phyloP scores from a whole-genome alignment of 2,888 invertebrate species.

The Mesorhabditis sp. region DNA sequence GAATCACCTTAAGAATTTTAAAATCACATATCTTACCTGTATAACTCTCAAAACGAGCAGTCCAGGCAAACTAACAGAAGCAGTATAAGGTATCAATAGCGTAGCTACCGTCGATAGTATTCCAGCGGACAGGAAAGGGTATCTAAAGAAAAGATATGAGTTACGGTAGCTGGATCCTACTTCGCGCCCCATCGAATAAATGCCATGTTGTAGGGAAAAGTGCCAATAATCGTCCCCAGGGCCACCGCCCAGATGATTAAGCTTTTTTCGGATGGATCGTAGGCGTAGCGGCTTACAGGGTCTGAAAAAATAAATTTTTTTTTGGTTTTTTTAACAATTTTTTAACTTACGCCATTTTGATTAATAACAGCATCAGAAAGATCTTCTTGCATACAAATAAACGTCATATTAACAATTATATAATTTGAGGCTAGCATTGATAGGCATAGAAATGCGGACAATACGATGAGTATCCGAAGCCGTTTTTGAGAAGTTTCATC shows the following conservation, averaged over 20 bases:
- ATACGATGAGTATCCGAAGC: too few relatives aligned
- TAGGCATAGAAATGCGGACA: too few relatives aligned
- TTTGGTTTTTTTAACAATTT: too few relatives aligned
- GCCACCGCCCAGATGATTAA: slow-evolving; percentile 46
- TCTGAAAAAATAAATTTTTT: slow-evolving; percentile 25
- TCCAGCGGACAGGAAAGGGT: slow-evolving; percentile 40
- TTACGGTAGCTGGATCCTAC: slow-evolving; percentile 8
- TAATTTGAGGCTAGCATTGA: not conserved
- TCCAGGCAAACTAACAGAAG: slow-evolving; percentile 22
- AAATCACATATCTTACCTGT: slow-evolving; percentile 19
- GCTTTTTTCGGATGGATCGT: slow-evolving; percentile 36
- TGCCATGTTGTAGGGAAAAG: slow-evolving; percentile 42
- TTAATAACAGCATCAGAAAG: not conserved
- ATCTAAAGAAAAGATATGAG: slow-evolving; percentile 14
- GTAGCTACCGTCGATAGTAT: slow-evolving; percentile 31
- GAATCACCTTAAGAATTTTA: not conserved
- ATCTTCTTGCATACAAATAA: slow-evolving; percentile 4
- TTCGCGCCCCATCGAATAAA: slow-evolving; percentile 43
- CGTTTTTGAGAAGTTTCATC: too few relatives aligned
- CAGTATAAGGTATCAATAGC: slow-evolving; percentile 28
- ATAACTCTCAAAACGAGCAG: slow-evolving; percentile 30
- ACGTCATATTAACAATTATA: not conserved
- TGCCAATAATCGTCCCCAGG: slow-evolving; percentile 43
- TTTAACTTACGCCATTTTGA: not conserved
- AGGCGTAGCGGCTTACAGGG: slow-evolving; percentile 34